These are phyloP conservation scores for Phoebastria nigripes DNA, from an alignment of 2,797 vertebrate genomes.

Conservation along the genomic window DNA sequence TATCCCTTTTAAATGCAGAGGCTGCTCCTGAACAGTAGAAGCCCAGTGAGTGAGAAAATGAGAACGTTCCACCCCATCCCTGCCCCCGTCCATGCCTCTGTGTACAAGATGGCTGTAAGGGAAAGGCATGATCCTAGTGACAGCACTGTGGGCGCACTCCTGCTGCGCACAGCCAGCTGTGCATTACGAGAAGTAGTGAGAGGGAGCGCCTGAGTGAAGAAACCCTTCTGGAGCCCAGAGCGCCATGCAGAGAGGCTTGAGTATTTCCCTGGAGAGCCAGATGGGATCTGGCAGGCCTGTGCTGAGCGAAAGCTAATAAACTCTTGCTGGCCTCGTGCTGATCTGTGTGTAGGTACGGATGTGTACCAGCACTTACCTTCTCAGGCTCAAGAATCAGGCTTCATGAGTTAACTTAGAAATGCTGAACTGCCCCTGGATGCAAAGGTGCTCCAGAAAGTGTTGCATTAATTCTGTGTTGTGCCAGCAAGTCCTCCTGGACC, in stretches of 20 bases:
- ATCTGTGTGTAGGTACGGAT: neutral
- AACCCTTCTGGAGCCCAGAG: neutral
- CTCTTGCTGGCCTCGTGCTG: neutral
- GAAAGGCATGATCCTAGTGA: neutral
- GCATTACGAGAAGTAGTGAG: fast-evolving
- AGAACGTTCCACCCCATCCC: fast-evolving
- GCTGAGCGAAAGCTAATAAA: neutral
- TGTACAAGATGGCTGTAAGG: neutral
- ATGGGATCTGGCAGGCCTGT: neutral
- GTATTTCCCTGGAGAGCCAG: neutral
- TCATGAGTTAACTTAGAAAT: neutral
- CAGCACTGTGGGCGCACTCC: fast-evolving
- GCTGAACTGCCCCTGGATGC: neutral
- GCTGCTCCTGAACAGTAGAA: neutral
- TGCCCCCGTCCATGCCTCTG: fast-evolving
- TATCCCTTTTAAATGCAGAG: neutral
- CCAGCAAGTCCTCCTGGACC: neutral
- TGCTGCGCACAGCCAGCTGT: neutral
- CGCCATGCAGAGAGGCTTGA: fast-evolving
- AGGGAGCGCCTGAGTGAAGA: neutral
- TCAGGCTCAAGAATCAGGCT: neutral
- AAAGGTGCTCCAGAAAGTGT: neutral
- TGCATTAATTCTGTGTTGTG: neutral
- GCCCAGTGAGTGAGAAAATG: neutral
- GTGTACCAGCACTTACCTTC: neutral